Base-by-base conservation (phyloP, 92 coral and sea anemone species). In the Epizoanthus ramosus region DNA sequence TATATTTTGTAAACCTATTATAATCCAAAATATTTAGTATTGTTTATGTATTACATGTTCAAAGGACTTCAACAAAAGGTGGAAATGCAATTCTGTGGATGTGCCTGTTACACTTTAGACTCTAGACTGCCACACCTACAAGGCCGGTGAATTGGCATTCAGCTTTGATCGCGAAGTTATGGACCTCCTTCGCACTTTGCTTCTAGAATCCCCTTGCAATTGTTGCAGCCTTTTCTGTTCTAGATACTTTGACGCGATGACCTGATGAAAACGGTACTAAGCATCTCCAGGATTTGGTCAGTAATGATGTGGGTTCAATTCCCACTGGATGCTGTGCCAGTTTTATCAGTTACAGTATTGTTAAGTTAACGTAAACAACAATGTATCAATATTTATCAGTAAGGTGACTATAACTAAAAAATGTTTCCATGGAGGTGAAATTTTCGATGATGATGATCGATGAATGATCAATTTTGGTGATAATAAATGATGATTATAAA, bases 241-340 rank as follows among this genome's bases (percentile, higher is more conserved):
- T 60, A 60, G 66, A 60, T 60, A 60, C 19, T 60, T 60, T 60
- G 2, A 28, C 31, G 2, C 0, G 24, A 63, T 63, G 24, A 63
- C 68, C 68, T 63, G 68, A 63, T 63, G 68, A 63, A 16, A 63
- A 63, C 68, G 1, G 68, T 63, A 63, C 68, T 63, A 63, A 63
- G 68, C 68, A 17, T 63, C 68, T 63, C 68, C 68, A 16, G 68
- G 68, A 63, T 16, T 63, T 63, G 68, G 68, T 63, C 68, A 63
- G 68, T 63, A 4, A 16, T 63, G 68, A 63, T 63, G 68, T 63
- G 68, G 68, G 68, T 63, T 63, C 68, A 63, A 63, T 63, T 63
- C 68, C 68, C 68, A 63, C 68, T 63, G 68, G 68, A 63, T 63
- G 68, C 68, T 16, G 68, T 63, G 68, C 68, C 68, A 63, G 68